Evolutionary conservation across 2,113 vertebrate genomes (phyloP), one percentile per base, ranked within the genome.

Genomic region (Eolophus roseicapilla): DNA sequence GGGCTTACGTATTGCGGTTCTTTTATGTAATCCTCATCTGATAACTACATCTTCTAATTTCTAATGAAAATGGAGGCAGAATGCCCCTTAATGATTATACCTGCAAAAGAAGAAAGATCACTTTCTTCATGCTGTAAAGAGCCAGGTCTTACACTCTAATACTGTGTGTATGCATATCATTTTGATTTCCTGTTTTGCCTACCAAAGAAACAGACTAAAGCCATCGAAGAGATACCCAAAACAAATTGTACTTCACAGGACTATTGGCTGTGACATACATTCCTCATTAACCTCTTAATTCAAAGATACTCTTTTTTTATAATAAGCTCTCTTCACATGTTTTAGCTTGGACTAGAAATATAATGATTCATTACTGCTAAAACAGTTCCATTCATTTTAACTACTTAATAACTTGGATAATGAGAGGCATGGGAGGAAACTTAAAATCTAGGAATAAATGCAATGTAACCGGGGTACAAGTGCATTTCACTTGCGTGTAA

Each of bases 371-470:
- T 89, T 96, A 88, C 50, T 94, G 39, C 64, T 94, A 88, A 87
- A 96, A 95, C 9, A 74, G 47, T 68, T 92, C 43, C 77, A 83
- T 88, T 96, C 63, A n/a, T 94, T 82, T 94, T 68, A 82, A 55
- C 10, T 69, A 60, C 15, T 57, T 65, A 68, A 4, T 52, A 86
- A 49, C 31, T 79, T 68, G 9, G 2, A 31, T 52, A 79, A 64
- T 68, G 35, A 90, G 16, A 79, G 49, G 71, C 76, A 96, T 62
- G 31, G 52, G 46, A 93, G 27, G 21, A 75, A 90, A 83, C 69
- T 90, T 96, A 96, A 97, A 96, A 96, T 94, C 82, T 94, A 90
- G 74, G 64, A 93, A 89, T 86, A 93, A 96, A 71, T 76, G 53
- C 81, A 93, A 31, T 71, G 17, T 75, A 84, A 55, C 29, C 47